Evolutionary conservation across 2,797 vertebrate species (phyloP), one percentile per base, ranked within the genome.

Genomic region (Chiroxiphia lanceolata): DNA sequence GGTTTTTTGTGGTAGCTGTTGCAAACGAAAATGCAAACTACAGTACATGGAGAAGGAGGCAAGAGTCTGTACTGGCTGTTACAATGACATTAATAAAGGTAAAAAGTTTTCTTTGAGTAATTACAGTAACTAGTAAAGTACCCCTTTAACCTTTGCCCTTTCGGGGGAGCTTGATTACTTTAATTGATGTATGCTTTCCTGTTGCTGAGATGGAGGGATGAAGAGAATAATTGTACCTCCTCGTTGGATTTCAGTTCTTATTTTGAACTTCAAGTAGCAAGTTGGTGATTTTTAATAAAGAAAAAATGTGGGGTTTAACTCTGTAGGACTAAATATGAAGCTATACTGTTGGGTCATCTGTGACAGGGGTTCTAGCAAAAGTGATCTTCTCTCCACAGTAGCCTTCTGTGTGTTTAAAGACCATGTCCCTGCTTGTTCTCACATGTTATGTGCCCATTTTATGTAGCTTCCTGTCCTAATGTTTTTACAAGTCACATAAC

Each of bases 1-100:
- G 99, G 99, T 99, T 20, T 99, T 99, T 97, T 99, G 99, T 94
- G 98, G 98, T 10, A 96, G 96, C 69, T 99, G 99, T 98, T 99
- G 99, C 98, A 99, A 98, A 97, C 98, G 98, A 83, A 99, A 98
- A 96, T 99, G 98, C 97, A 99, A 99, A 92, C 98, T 99, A 34
- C 98, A 98, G 22, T 99, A 99, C 94, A 95, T 99, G 98, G 99
- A 99, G 67, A 99, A 99, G 83, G 99, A 99, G 97, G 99, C 99
- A 86, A 98, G 99, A 67, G 99, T 99, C 60, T 99, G 99, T 92
- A 97, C 98, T 95, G 69, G 98, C 97, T 99, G 99, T 97, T 99
- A 98, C 48, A 98, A 98, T 44, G 95, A 97, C 83, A 99, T 99
- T 94, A 98, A 98, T 96, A 98, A 97, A 99, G 99, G 99, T 99